Base-by-base conservation (phyloP, 2,113 vertebrate genomes). In the Noturus placidus region DNA sequence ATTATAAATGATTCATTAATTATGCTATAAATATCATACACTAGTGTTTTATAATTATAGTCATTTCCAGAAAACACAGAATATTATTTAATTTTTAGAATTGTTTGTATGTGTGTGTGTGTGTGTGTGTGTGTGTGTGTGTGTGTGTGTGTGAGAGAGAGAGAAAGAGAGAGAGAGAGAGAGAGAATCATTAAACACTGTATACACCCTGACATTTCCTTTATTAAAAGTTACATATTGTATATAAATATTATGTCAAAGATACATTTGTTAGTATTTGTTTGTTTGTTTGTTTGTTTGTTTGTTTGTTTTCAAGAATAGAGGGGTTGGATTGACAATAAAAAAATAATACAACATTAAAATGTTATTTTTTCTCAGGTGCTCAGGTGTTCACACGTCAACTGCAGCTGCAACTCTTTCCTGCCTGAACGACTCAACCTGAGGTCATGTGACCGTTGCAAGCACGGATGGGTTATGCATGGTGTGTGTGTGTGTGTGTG, bases 391-490 rank as follows among this genome's bases (percentile, higher is more conserved):
- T 96, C 96, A 91, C 92, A 97, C 93, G 93, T 95, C 91, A 96
- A 96, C 93, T 97, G 97, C 93, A 96, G 93, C 2, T 97, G 97
- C 93, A 95, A 97, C 92, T 95, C 96, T 95, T 97, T 97, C 92
- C 96, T 97, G 92, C 96, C 96, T 0, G 96, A 96, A 87, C 96
- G 96, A 94, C 95, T 95, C 94, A 96, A 96, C 93, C 93, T 97
- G 93, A 95, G 97, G 94, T 97, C 96, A 89, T 97, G 97, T 89
- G 96, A 97, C 92, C 96, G 96, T 91, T 97, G 96, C 92, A 95
- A 96, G 93, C 97, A 97, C 94, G 96, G 97, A 88, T 97, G 97
- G 97, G 96, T 97, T 92, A 95, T 95, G 88, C 97, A 97, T 70
- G 97, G 97, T 97, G 94, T 17, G 84, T 61, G 78, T 81, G 77